A percentile compares a stretch with the other conserved stretches of the same genome.
Evolutionary conservation across 2,113 vertebrate species (phyloP).

Genomic region (Muntiacus reevesi): DNA sequence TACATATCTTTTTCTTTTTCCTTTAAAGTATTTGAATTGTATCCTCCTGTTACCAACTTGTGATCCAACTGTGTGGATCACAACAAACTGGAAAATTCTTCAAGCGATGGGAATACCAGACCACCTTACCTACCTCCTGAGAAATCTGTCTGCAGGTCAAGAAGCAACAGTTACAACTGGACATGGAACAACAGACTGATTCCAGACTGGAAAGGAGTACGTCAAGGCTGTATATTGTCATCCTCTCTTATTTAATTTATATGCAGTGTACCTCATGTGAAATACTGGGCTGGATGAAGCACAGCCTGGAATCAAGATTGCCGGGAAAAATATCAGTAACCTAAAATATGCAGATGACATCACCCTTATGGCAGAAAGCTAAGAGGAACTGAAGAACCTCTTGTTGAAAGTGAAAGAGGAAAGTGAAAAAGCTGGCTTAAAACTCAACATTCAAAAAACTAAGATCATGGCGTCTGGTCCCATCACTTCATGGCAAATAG

Average conservation of each 20-base stretch:
- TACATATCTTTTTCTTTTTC: not conserved
- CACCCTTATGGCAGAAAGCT: not conserved
- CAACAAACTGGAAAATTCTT: not conserved
- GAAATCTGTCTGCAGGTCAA: not conserved
- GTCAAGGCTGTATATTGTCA: not conserved
- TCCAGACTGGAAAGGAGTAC: not conserved
- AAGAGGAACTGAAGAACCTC: not conserved
- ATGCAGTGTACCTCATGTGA: not conserved
- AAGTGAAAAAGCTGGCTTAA: not conserved
- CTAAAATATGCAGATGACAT: not conserved
- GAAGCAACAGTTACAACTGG: not conserved
- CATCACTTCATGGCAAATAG: not conserved
- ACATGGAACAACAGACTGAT: not conserved
- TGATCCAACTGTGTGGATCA: not conserved
- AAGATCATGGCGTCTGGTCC: not conserved
- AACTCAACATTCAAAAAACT: not conserved
- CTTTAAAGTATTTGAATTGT: not conserved
- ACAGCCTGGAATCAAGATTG: not conserved
- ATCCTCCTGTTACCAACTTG: not conserved
- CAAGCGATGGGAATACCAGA: not conserved
- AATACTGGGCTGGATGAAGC: not conserved
- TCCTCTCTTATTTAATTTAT: not conserved
- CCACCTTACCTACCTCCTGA: not conserved
- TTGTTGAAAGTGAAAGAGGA: not conserved
- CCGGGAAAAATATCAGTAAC: not conserved